Evolutionary conservation across 2,888 invertebrate species (phyloP), one percentile per base, ranked within the genome.

Genomic region (Aphidius colemani): DNA sequence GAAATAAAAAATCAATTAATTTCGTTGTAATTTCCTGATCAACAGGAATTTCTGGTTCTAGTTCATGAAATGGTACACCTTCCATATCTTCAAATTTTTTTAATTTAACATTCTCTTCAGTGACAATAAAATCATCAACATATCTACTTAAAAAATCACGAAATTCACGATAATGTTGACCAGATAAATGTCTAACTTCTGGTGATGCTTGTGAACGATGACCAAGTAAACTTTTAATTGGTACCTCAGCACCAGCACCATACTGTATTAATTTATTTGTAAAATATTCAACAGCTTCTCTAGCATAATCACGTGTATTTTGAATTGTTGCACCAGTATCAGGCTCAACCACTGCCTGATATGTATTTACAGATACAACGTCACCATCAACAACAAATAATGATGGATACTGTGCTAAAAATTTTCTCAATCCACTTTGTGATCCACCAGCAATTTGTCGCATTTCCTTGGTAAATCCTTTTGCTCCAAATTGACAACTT

Each of bases 381-480:
- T 97, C 96, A 72, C 94, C 98, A 81, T 96, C 94, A 77, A 99
- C 92, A 74, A 90, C 88, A 86, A 99, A 99, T 78, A 99, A 88
- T 69, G 96, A 92, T 74, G 99, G 98, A 87, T 97, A 98, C 83
- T 97, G 96, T 63, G 91, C 88, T 78, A 99, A 88, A 85, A 99
- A 99, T 84, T 98, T 98, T 84, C 95, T 96, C 66, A 99, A 87
- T 64, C 98, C 95, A 75, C 94, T 94, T 84, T 98, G 97, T 73
- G 96, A 96, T 74, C 96, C 96, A 72, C 98, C 94, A 76, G 93
- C 94, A 74, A 94, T 94, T 84, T 95, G 95, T 75, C 96, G 87
- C 98, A 98, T 98, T 86, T 98, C 98, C 85, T 96, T 95, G 39
- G 98, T 97, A 85, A 99, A 99, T 73, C 96, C 98, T 84, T 97